These are phyloP conservation scores for Colletes collaris DNA, from an alignment of 2,888 invertebrate genomes.

Conservation along the genomic window DNA sequence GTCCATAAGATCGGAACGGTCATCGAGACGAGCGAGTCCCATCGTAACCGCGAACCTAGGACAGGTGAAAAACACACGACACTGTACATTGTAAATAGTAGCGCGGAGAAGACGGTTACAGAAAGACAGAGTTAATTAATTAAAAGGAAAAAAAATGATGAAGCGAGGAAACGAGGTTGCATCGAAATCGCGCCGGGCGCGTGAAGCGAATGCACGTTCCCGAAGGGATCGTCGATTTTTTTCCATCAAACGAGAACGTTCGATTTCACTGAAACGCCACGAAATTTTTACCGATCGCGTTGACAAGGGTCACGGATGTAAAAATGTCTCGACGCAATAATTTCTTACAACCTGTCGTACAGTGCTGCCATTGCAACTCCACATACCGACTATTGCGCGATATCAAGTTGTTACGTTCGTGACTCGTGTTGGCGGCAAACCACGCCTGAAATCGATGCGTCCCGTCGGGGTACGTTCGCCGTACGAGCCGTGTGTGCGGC, in stretches of 20 bases:
- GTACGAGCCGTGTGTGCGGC: slow-evolving; percentile 55
- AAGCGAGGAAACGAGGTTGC: slow-evolving; percentile 63
- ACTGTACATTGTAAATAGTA: slow-evolving; percentile 83
- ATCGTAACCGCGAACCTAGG: slow-evolving; percentile 71
- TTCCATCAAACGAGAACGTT: neutral
- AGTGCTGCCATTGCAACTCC: too few species aligned
- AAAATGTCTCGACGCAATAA: neutral
- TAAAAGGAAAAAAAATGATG: slow-evolving; percentile 52
- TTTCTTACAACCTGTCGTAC: too few species aligned
- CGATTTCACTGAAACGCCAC: too few species aligned
- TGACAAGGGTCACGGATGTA: too few species aligned
- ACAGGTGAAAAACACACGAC: slow-evolving; percentile 74
- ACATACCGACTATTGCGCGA: too few species aligned
- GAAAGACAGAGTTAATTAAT: slow-evolving; percentile 76
- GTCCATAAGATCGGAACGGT: slow-evolving; percentile 31
- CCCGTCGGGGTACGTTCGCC: slow-evolving; percentile 51
- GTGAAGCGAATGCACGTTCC: slow-evolving; percentile 57
- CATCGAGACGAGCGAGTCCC: slow-evolving; percentile 49
- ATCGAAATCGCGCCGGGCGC: slow-evolving; percentile 69
- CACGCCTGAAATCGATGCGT: slow-evolving; percentile 28
- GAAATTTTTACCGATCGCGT: too few species aligned
- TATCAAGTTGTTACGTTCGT: too few species aligned
- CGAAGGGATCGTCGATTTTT: slow-evolving; percentile 29
- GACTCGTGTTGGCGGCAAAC: neutral
- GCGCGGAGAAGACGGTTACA: slow-evolving; percentile 76